Evolutionary conservation across 2,888 invertebrate genomes (phyloP).

Genomic region (Heteropelma amictum): DNA sequence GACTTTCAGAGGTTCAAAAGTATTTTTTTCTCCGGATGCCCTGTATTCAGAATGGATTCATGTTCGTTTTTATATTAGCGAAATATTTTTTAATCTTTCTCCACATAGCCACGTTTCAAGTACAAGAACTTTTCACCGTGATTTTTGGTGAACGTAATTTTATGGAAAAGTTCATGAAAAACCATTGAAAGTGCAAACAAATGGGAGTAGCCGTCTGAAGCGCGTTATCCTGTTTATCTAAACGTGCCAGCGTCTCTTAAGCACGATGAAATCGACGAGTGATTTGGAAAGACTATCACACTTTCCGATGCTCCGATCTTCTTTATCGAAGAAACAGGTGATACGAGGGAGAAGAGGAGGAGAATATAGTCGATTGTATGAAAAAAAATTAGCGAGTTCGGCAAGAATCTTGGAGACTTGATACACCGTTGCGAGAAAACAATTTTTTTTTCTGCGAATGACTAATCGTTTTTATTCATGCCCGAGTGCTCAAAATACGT

Average conservation of each 20-base stretch:
- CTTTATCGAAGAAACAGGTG: neutral
- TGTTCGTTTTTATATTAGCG: no score
- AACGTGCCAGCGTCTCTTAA: conserved; percentile 36
- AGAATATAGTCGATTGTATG: conserved; percentile 21
- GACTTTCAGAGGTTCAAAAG: no score
- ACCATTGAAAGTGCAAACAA: no score
- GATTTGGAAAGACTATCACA: conserved; percentile 38
- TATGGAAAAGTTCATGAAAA: no score
- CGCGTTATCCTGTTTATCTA: no score
- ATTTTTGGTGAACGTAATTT: no score
- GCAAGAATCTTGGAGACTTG: conserved; percentile 44
- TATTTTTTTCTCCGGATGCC: no score
- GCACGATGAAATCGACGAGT: conserved; percentile 35
- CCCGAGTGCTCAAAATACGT: neutral
- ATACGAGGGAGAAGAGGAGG: neutral
- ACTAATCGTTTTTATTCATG: neutral
- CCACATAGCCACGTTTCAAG: no score
- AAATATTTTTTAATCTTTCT: no score
- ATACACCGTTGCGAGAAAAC: conserved; percentile 5
- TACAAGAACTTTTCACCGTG: no score
- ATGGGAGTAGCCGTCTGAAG: no score
- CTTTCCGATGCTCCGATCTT: conserved; percentile 49
- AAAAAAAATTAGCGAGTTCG: conserved; percentile 10
- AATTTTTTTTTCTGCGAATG: neutral
- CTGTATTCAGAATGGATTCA: no score